These are phyloP conservation scores for Ptychochromis oligacanthus DNA, from an alignment of 2,113 vertebrate genomes.

Conservation along the genomic window DNA sequence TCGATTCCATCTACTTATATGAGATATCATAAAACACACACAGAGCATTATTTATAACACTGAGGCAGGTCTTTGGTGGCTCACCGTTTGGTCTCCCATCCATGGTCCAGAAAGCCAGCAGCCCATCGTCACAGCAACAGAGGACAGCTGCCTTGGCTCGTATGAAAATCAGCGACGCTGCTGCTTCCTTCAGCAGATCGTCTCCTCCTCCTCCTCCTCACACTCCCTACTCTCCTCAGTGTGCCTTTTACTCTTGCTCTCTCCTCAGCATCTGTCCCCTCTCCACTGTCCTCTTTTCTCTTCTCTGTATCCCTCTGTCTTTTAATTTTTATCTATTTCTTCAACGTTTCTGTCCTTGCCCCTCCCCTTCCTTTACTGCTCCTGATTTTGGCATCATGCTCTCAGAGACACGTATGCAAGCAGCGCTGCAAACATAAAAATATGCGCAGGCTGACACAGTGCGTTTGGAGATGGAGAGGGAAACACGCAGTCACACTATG, in stretches of 20 bases:
- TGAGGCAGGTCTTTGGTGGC: background rate
- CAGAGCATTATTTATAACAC: background rate
- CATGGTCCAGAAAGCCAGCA: slow-evolving; percentile 78
- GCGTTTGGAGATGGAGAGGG: slow-evolving; percentile 51
- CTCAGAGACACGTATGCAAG: slow-evolving; percentile 39
- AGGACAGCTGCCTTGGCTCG: slow-evolving; percentile 39
- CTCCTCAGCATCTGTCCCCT: slow-evolving; percentile 33
- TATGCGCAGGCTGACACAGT: slow-evolving; percentile 65
- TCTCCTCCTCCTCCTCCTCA: slow-evolving; percentile 44
- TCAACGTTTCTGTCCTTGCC: background rate
- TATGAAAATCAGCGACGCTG: slow-evolving; percentile 47
- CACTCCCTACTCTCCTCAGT: slow-evolving; percentile 20
- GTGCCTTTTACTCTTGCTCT: slow-evolving; percentile 20
- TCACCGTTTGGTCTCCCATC: slow-evolving; percentile 72
- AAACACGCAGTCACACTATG: slow-evolving; percentile 60
- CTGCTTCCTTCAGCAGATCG: slow-evolving; percentile 54
- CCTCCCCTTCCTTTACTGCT: slow-evolving; percentile 44
- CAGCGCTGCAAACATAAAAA: slow-evolving; percentile 59
- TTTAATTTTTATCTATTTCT: slow-evolving; percentile 32
- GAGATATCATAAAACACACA: background rate
- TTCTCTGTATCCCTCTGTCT: background rate
- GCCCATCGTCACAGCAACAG: slow-evolving; percentile 73
- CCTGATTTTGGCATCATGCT: slow-evolving; percentile 43
- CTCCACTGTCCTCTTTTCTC: background rate
- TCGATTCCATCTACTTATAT: background rate